Percentiles rank a stretch among this genome's conserved stretches.
Conservation (phyloP, 2,888 invertebrate genomes). For the Dryomyza anilis region DNA sequence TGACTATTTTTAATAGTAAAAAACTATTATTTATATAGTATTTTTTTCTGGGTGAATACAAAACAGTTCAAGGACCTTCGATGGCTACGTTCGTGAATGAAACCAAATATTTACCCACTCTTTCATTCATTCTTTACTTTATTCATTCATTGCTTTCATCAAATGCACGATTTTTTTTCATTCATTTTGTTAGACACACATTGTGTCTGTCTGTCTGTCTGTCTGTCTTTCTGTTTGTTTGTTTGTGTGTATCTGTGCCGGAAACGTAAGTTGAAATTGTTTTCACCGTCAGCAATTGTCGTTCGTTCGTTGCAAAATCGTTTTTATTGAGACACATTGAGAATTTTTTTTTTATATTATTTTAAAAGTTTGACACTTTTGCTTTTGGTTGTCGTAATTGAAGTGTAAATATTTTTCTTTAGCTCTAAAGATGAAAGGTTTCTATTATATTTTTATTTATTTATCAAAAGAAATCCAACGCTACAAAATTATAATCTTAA, state of each 20-base stretch:
- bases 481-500: no score
- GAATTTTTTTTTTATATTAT: neutral
- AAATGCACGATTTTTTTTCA: neutral
- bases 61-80: no score
- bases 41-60: no score
- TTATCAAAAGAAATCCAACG: no score
- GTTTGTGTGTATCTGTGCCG: neutral
- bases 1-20: no score
- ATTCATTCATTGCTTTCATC: neutral
- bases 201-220: neutral
- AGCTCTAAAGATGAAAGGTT: neutral
- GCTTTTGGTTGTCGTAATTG: neutral
- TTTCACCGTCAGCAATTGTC: neutral
- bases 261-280: slow-evolving; percentile 13
- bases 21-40: no score
- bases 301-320: neutral
- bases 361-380: neutral
- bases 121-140: no score
- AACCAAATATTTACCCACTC: no score
- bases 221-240: neutral
- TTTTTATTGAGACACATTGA: neutral
- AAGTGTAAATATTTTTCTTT: neutral
- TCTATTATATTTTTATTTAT: no score
- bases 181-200: neutral
- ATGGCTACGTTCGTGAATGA: no score